Evolutionary conservation across 1,140 invertebrate species (phyloP), one percentile per base, ranked within the genome.

Genomic region (Panagrolaimus sp.): DNA sequence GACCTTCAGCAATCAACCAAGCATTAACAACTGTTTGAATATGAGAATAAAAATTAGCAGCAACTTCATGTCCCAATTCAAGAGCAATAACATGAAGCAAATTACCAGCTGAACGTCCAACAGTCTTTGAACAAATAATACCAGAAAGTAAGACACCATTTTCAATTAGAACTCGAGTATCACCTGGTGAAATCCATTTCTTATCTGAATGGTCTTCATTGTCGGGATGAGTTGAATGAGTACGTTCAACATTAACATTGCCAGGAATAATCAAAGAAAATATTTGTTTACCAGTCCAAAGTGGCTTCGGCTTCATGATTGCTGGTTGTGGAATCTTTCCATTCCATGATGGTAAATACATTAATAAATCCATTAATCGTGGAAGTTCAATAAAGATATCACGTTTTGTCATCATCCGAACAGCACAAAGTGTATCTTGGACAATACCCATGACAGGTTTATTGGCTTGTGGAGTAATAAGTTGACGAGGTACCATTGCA

Each of bases 361-460:
- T 97, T 0, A 99, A 87, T 9, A 99, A 86, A 84, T 96, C 97
- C 95, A 98, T 98, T 86, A 99, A 92, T 84, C 97, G 92, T 79
- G 94, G 91, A 83, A 95, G 93, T 48, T 95, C 93, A 1, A 99
- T 88, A 81, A 98, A 99, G 0, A 98, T 93, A 85, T 99, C 96
- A 71, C 96, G 86, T 83, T 98, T 98, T 4, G 96, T 99, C 96
- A 99, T 99, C 87, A 99, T 99, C 63, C 96, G 87, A 1, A 98
- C 95, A 75, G 96, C 96, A 43, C 93, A 96, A 9, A 99, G 85
- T 0, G 96, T 98, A 80, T 99, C 96, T 86, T 90, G 96, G 80
- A 99, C 96, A 87, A 99, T 99, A 88, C 96, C 96, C 96, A 99
- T 99, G 71, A 99, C 96, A 46, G 94, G 94, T 85, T 94, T 92